A percentile compares a stretch with the other conserved stretches of the same genome.
Evolutionary conservation across 2,113 vertebrate genomes (phyloP).

Genomic region (Proteles cristata): DNA sequence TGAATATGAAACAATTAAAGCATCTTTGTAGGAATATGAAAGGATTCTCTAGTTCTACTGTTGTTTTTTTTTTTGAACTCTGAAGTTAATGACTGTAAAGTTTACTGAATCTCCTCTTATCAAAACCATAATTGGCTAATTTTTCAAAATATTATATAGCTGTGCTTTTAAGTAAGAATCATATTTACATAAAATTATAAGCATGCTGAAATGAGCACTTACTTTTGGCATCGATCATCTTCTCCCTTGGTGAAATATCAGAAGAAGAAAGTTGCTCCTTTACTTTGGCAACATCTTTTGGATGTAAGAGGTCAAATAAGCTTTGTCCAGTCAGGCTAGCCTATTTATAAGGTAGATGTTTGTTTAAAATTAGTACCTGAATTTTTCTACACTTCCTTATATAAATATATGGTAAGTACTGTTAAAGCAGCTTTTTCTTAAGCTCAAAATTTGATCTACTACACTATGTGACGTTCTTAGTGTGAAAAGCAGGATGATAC

Average conservation of each 20-base stretch:
- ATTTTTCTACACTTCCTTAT: background rate
- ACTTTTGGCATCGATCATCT: conserved; percentile 96
- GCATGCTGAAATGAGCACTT: conserved; percentile 67
- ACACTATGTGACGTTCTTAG: background rate
- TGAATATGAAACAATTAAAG: background rate
- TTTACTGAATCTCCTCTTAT: background rate
- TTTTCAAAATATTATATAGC: background rate
- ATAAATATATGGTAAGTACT: background rate
- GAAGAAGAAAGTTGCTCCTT: conserved; percentile 98
- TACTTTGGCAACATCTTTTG: conserved; percentile 99
- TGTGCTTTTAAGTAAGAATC: background rate
- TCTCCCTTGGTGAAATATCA: conserved; percentile 92
- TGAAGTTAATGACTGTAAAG: background rate
- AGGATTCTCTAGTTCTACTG: background rate
- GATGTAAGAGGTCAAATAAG: conserved; percentile 98
- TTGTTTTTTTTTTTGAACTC: background rate
- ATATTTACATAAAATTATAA: background rate
- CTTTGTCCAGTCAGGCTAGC: conserved; percentile 94
- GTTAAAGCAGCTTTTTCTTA: background rate
- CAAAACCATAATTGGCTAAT: background rate
- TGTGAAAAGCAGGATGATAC: background rate
- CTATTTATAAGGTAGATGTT: conserved; percentile 43
- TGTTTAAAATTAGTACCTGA: background rate
- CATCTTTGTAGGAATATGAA: background rate
- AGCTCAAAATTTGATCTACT: background rate